Evolutionary conservation across 2,113 vertebrate genomes (phyloP), one percentile per base, ranked within the genome.

Genomic region (Planiliza haematocheilus): DNA sequence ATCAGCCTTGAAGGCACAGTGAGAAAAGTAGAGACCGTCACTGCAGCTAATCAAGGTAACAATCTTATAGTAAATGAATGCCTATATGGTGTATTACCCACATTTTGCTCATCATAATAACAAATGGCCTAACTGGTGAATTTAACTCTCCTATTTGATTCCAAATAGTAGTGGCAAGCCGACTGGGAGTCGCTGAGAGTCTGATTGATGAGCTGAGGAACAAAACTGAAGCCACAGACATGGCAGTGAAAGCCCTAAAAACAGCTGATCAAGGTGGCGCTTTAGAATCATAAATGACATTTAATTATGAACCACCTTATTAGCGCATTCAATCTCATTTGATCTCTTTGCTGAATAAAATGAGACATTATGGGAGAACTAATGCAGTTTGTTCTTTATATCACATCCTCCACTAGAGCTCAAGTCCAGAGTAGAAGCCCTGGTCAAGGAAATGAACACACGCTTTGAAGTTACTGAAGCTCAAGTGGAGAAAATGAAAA

Each of bases 21-120:
- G 13, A 48, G 3, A 17, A 13, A 64, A 45, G 45, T 71, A 10
- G 21, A 65, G 37, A 16, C 5, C 14, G 52, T 78, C 4, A 6
- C 37, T n/a, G 30, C 48, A 55, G 20, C 64, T 21, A 42, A 53
- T 68, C 65, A 50, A 63, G 71, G 71, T 74, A 34, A 65, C 24
- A 30, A 30, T n/a, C 3, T 30, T 30, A 30, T 30, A 57, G 13
- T 41, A 6, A 39, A 58, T 7, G n/a, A n/a, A n/a, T n/a, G n/a
- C n/a, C n/a, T n/a, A n/a, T 7, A 57, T 10, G 24, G 24, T 0
- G 9, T 36, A 39, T 58, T 17, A 70, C 5, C 7, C 43, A 39
- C 17, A 8, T 49, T 7, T 21, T 46, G 18, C 3, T 12, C 1
- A 58, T 69, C 24, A 30, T 30, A 30, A 30, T 30, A 30, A 30